A percentile compares a stretch with the other conserved stretches of the same genome.
Conservation (phyloP, 2,113 vertebrate genomes). For the Pomatostomus ruficeps region DNA sequence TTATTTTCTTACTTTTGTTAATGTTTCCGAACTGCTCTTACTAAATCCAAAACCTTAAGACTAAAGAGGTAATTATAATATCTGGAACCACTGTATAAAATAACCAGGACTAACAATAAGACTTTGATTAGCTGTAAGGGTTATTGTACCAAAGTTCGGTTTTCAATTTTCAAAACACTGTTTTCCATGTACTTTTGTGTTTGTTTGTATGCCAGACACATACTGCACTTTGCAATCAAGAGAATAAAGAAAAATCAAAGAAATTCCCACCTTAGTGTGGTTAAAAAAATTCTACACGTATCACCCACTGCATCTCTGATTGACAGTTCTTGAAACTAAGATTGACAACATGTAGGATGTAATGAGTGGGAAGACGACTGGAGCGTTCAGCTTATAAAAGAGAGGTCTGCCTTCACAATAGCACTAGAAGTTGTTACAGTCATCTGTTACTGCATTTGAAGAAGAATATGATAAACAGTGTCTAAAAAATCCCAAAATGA, state of each 20-base stretch:
- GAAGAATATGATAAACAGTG: not conserved
- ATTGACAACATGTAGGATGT: conserved; percentile 60
- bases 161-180: conserved; percentile 38
- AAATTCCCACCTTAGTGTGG: conserved; percentile 17
- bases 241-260: conserved; percentile 50
- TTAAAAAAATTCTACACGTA: not conserved
- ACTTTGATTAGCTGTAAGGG: conserved; percentile 24
- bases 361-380: conserved; percentile 52
- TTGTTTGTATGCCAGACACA: not conserved
- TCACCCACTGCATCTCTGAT: conserved; percentile 42
- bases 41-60: not conserved
- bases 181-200: conserved; percentile 24
- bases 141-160: not conserved
- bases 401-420: conserved; percentile 43
- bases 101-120: conserved; percentile 12
- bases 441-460: conserved; percentile 27
- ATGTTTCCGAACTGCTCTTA: not conserved
- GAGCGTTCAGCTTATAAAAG: conserved; percentile 30
- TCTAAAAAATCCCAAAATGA: not conserved
- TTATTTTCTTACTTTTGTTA: not conserved
- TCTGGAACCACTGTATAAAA: not conserved
- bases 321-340: conserved; percentile 43
- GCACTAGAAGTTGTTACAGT: conserved; percentile 27
- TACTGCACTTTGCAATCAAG: conserved; percentile 41
- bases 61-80: not conserved